Base-by-base conservation (phyloP, 2,888 invertebrate genomes). In the Linnaemya vulpina region DNA sequence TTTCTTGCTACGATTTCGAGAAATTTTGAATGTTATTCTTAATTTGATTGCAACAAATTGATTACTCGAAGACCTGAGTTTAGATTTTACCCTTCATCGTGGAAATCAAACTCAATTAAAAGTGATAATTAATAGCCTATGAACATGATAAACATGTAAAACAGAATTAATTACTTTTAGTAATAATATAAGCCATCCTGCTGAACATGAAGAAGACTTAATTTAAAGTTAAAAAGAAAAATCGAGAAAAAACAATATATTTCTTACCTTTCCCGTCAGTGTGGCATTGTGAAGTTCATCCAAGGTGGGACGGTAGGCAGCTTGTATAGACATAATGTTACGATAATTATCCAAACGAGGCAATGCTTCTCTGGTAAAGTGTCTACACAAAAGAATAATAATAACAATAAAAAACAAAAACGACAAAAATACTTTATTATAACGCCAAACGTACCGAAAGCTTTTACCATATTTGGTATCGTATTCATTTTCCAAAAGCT, bases 271-370 rank as follows among this genome's bases (percentile, higher is more conserved):
- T 90, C 95, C 95, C 40, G 95, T 95, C 46, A 96, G 92, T 15
- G 96, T 96, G 78, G 96, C 95, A 92, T 97, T 96, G 92, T 97
- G 97, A 20, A 98, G 94, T 92, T 98, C 97, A 91, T 98, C 97
- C 84, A 98, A 93, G 5, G 97, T 97, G 17, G 97, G 97, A 88
- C 97, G 94, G 88, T 96, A 96, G 11, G 96, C 96, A 3, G 97
- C 97, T 91, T 97, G 97, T 60, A 97, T 94, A 20, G 97, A 97
- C 94, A 97, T 94, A 88, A 97, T 96, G 89, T 97, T 97, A 87
- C 97, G 94, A 93, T 97, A 97, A 93, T 97, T 97, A 92, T 97
- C 97, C 92, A 97, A 92, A 73, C 97, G 94, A 2, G 97, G 97
- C 83, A 97, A 92, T 9, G 97, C 97, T 93, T 98, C 97, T 79